These are phyloP conservation scores for Heliconius ethilla DNA, from an alignment of 2,888 invertebrate genomes.

Conservation along the genomic window DNA sequence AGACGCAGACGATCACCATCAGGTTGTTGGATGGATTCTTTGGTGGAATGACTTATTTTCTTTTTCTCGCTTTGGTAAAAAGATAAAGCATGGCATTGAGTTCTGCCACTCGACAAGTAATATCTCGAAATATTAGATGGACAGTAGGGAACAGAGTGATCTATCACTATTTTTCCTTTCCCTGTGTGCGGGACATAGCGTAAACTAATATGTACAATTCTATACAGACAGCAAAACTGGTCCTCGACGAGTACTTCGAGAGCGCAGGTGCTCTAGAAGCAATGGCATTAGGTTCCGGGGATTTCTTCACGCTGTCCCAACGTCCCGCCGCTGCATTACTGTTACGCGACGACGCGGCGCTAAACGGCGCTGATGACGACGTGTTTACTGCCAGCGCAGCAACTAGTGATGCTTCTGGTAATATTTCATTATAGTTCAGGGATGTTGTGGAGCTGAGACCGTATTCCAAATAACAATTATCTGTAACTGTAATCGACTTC, in stretches of 20 bases:
- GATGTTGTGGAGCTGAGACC: not conserved
- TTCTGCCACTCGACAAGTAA: not conserved
- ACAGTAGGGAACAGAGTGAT: too few relatives aligned
- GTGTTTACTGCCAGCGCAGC: conserved; percentile 58
- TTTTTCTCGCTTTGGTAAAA: not conserved
- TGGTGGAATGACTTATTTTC: not conserved
- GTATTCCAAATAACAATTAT: not conserved
- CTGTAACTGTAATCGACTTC: not conserved
- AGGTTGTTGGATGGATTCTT: not conserved
- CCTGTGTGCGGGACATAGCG: not conserved
- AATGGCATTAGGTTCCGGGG: conserved; percentile 76
- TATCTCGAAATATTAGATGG: not conserved
- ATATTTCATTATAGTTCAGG: not conserved
- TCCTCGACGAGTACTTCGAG: conserved; percentile 92
- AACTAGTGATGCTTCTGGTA: conserved; percentile 23
- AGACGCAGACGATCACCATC: too few relatives aligned
- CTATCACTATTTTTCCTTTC: not conserved
- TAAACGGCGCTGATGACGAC: conserved; percentile 75
- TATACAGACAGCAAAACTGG: conserved; percentile 91
- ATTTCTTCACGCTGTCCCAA: conserved; percentile 80
- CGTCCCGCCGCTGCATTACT: conserved; percentile 76
- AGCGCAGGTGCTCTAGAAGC: conserved; percentile 77
- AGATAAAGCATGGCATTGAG: not conserved
- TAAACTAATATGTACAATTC: not conserved
- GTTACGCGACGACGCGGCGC: conserved; percentile 71